Evolutionary conservation across 2,888 invertebrate genomes (phyloP), one percentile per base, ranked within the genome.

Genomic region (Papilio elwesi): DNA sequence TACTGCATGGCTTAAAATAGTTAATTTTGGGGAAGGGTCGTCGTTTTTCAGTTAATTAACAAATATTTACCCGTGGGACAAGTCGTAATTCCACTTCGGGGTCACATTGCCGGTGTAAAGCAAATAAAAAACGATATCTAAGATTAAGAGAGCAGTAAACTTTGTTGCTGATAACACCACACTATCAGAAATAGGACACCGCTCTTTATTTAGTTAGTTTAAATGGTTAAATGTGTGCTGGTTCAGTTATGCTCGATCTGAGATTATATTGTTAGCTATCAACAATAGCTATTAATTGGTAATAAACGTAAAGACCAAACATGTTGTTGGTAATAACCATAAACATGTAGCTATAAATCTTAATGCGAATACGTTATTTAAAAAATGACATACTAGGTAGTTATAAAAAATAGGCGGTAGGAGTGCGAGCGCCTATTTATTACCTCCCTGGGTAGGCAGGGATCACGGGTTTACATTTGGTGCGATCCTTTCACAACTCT

Each of bases 121-220:
- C 83, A 90, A 90, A 90, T 86, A 90, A 79, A 83, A 80, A 76
- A 74, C 78, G 78, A 77, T 90, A 91, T 90, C 90, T 84, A 47
- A 89, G 91, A 91, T 91, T 90, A 87, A 52, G 72, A 81, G 80
- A 79, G 85, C 82, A 80, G 82, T 87, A 85, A 85, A 87, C 83
- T 81, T 71, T 63, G 70, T 65, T 67, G 55, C 76, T 82, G 87
- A 87, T 87, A 87, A 86, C 79, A 76, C 70, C 63, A 70, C 73
- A 71, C 76, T 86, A 88, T 88, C 88, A 83, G 78, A 83, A 82
- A 81, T 81, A 75, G 84, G 81, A 80, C 81, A 78, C 77, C 74
- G 75, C 78, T 78, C 78, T 81, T 76, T 85, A 81, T 83, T 85
- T 85, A 83, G 81, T 86, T 82, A 83, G 80, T 82, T 82, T 71